A percentile compares a stretch with the other conserved stretches of the same genome.
Evolutionary conservation across 2,888 invertebrate species (phyloP).

Genomic region (Melinaea menophilus): DNA sequence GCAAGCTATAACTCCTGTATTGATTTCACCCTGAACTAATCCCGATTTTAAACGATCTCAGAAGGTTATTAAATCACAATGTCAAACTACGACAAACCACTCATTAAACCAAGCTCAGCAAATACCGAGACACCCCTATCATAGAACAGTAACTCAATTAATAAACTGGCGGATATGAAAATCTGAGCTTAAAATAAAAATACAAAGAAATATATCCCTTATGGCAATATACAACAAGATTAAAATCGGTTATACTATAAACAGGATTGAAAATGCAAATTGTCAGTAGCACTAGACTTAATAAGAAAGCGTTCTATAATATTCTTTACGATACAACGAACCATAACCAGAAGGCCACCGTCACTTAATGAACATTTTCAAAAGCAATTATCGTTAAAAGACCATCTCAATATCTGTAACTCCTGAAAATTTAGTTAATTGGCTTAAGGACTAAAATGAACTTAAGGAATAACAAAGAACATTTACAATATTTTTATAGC

Average conservation of each 20-base stretch:
- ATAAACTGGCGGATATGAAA: slow-evolving; percentile 38
- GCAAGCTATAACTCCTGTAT: slow-evolving; percentile 64
- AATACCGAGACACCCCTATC: slow-evolving; percentile 58
- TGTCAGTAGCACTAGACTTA: slow-evolving; percentile 41
- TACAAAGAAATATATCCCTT: slow-evolving; percentile 26
- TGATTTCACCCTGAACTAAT: slow-evolving; percentile 54
- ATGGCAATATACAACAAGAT: slow-evolving; percentile 18
- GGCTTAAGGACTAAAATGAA: slow-evolving; percentile 16
- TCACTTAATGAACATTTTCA: slow-evolving; percentile 52
- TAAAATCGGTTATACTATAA: slow-evolving; percentile 24
- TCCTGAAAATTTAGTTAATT: slow-evolving; percentile 44
- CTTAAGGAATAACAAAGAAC: slow-evolving; percentile 14
- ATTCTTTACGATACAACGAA: slow-evolving; percentile 46
- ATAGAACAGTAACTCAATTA: slow-evolving; percentile 55
- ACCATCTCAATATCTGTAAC: slow-evolving; percentile 46
- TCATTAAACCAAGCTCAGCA: slow-evolving; percentile 63
- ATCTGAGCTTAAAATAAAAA: slow-evolving; percentile 32
- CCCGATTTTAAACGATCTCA: slow-evolving; percentile 70
- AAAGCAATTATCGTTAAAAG: slow-evolving; percentile 56
- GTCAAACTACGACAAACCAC: slow-evolving; percentile 71
- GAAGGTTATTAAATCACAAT: slow-evolving; percentile 70
- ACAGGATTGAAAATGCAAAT: slow-evolving; percentile 42
- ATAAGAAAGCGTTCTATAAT: slow-evolving; percentile 51
- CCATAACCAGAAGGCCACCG: slow-evolving; percentile 47
- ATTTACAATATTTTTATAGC: slow-evolving; percentile 2